Base-by-base conservation (phyloP, 2,113 vertebrate genomes). In the Nothoprocta pentlandii region DNA sequence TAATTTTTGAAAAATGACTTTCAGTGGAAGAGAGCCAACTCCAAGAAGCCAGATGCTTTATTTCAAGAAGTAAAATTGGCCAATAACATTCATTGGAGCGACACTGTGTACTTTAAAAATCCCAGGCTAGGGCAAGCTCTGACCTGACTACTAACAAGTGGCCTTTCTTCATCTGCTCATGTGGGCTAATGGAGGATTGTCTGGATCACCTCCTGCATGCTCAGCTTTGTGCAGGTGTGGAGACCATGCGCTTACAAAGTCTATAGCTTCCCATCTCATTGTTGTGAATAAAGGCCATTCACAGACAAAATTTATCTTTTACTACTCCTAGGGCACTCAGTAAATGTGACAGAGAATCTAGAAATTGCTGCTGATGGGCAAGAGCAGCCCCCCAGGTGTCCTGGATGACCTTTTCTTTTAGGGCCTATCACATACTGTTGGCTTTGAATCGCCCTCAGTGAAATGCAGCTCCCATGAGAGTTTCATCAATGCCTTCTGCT, bases 251-350 rank as follows among this genome's bases (percentile, higher is more conserved):
- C 16, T 59, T 74, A 16, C 17, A 19, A 69, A 20, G 20, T 32
- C 5, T 7, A 11, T 4, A 59, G 21, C 0, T 28, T 6, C 23
- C 53, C 6, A 41, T 7, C 2, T 28, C 12, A 12, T 26, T 0
- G 5, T 20, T 42, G 2, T 28, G 9, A 2, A 47, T 54, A 63
- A 85, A 74, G 17, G 1, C 14, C 22, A 9, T 46, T 54, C 4
- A 4, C 12, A 47, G 34, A 3, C 9, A 62, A 59, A 83, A 66
- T 44, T 23, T 80, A 3, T 53, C 58, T 51, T 2, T 3, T 74
- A 2, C n/a, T 89, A 12, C 14, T 75, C 9, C 9, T 77, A 41
- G 30, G 32, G 32, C 21, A 73, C 58, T 44, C 17, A 34, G 70
- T 42, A 39, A 49, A 82, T 3, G 10, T 56, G 28, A 17, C 28